A percentile compares a stretch with the other conserved stretches of the same genome.
Evolutionary conservation across 2,888 invertebrate species (phyloP).

Genomic region (Patella pellucida): DNA sequence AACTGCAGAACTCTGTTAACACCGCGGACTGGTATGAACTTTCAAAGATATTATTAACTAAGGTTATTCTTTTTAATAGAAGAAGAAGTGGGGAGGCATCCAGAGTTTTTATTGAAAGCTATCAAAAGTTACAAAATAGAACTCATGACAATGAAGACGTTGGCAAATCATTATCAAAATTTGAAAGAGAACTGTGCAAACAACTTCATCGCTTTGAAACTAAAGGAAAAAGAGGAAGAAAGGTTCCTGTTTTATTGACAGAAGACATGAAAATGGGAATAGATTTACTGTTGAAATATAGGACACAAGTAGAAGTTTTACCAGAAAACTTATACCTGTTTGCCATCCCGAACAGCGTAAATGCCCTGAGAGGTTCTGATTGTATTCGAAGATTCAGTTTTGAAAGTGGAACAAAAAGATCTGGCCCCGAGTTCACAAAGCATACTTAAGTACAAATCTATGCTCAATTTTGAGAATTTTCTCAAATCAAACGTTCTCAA

Average conservation of each 20-base stretch:
- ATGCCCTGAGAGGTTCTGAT: too few relatives aligned
- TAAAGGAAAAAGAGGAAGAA: slow-evolving; percentile 18
- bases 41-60: slow-evolving; percentile 1
- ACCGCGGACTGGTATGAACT: background rate
- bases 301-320: background rate
- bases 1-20: too few relatives aligned
- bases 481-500: too few relatives aligned
- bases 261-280: background rate
- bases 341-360: too few relatives aligned
- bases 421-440: too few relatives aligned
- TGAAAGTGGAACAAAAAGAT: too few relatives aligned
- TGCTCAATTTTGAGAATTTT: too few relatives aligned
- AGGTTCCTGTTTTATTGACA: slow-evolving; percentile 14
- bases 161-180: background rate
- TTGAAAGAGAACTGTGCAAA: slow-evolving; percentile 11
- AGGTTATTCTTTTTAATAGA: slow-evolving; percentile 10
- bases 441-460: too few relatives aligned
- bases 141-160: slow-evolving; percentile 2
- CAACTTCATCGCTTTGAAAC: slow-evolving; percentile 9
- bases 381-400: too few relatives aligned
- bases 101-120: background rate
- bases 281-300: background rate
- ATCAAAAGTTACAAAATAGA: background rate
- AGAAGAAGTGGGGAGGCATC: slow-evolving; percentile 12
- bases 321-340: too few relatives aligned